phyloP scores from a whole-genome alignment of 1,140 invertebrate species.

The Helicoverpa armigera region DNA sequence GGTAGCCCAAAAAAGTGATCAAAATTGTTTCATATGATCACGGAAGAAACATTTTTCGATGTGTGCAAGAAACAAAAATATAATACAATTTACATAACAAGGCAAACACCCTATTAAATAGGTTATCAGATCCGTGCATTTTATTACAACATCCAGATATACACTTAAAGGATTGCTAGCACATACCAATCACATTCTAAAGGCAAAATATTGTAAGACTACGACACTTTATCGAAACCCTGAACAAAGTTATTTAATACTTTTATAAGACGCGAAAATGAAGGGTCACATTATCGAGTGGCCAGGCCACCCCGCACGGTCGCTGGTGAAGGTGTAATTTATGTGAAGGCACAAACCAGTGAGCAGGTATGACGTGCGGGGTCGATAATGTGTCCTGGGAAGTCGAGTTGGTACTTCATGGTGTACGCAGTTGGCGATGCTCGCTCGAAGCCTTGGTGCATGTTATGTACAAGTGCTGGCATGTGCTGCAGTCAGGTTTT shows the following conservation, averaged over 20 bases:
- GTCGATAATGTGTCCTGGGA: slow-evolving; percentile 2
- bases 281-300: background rate
- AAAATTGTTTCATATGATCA: too few relatives aligned
- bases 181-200: background rate
- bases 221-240: slow-evolving; percentile 35
- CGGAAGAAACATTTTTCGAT: too few relatives aligned
- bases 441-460: slow-evolving; percentile 64
- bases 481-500: slow-evolving; percentile 71
- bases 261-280: slow-evolving; percentile 1
- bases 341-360: background rate
- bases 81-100: too few relatives aligned
- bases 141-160: background rate
- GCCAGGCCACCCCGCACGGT: background rate
- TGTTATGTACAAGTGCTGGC: slow-evolving; percentile 56
- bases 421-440: slow-evolving; percentile 28
- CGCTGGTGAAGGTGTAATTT: background rate
- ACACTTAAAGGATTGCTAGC: background rate
- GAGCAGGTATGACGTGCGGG: background rate
- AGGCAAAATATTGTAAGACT: slow-evolving; percentile 33
- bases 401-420: slow-evolving; percentile 1
- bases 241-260: slow-evolving; percentile 37
- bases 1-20: too few relatives aligned
- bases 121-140: too few relatives aligned
- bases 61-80: too few relatives aligned
- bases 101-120: too few relatives aligned